Evolutionary conservation across 2,888 invertebrate genomes (phyloP).

Genomic region (Nowickia ferox): DNA sequence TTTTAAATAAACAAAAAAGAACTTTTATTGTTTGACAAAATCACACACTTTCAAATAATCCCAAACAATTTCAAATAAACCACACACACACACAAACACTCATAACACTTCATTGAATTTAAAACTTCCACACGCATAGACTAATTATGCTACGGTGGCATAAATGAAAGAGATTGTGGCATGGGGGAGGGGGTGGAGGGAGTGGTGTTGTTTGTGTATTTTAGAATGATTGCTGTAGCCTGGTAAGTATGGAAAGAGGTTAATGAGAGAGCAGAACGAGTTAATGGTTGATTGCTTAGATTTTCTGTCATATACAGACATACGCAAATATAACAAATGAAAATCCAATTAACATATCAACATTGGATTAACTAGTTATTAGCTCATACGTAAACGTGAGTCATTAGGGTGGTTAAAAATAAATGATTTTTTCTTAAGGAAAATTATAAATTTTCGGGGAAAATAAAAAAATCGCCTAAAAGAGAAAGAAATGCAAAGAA

Average conservation of each 20-base stretch:
- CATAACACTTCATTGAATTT: background rate
- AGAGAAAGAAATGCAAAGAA: no score
- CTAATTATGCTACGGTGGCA: background rate
- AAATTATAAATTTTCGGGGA: no score
- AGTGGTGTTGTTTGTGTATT: background rate
- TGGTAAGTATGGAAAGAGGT: no score
- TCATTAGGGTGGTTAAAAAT: no score
- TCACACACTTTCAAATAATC: slow-evolving; percentile 49
- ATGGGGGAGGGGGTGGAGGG: background rate
- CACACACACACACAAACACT: background rate
- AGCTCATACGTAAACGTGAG: slow-evolving; percentile 16
- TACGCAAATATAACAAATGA: slow-evolving; percentile 58
- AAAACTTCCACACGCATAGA: slow-evolving; percentile 21
- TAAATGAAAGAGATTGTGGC: background rate
- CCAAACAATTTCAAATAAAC: background rate
- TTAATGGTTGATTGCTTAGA: slow-evolving; percentile 1
- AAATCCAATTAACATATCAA: slow-evolving; percentile 70
- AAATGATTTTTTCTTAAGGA: no score
- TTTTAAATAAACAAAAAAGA: background rate
- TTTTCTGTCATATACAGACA: background rate
- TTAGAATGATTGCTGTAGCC: no score
- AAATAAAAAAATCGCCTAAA: no score
- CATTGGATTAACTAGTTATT: slow-evolving; percentile 65
- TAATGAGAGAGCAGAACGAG: no score
- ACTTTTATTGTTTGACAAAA: background rate